phyloP scores from a whole-genome alignment of 2,113 vertebrate genomes.

The Beaufortia kweichowensis region DNA sequence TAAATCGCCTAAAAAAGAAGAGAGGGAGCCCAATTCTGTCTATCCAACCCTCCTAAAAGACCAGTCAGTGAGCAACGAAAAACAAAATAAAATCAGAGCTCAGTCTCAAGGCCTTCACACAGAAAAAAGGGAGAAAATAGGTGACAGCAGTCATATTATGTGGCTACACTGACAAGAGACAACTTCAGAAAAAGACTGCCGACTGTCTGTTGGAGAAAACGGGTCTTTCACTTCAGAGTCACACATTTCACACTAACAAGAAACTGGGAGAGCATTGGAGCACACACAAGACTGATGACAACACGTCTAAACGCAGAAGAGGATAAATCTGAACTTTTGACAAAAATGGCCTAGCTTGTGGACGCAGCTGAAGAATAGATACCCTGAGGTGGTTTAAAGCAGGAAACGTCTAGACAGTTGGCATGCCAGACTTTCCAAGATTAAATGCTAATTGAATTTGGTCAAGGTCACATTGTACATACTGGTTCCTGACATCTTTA shows the following conservation, averaged over 20 bases:
- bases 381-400: conserved; percentile 4
- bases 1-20: conserved; percentile 42
- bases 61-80: conserved; percentile 5
- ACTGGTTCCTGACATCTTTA: neutral
- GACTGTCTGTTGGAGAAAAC: neutral
- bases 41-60: conserved; percentile 43
- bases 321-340: conserved; percentile 17
- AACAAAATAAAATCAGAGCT: conserved; percentile 37
- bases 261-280: conserved; percentile 13
- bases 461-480: neutral
- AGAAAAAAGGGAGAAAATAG: conserved; percentile 18
- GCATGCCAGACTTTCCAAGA: neutral
- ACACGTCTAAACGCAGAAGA: neutral
- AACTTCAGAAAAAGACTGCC: neutral
- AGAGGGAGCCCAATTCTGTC: conserved; percentile 33
- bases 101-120: conserved; percentile 21
- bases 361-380: conserved; percentile 18
- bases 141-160: conserved; percentile 13
- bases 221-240: conserved; percentile 21
- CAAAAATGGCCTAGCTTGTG: conserved; percentile 16
- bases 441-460: conserved; percentile 14
- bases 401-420: neutral
- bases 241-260: conserved; percentile 28
- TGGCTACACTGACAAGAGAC: conserved; percentile 19
- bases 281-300: neutral